A percentile compares a stretch with the other conserved stretches of the same genome.
phyloP scores from a whole-genome alignment of 2,888 invertebrate species.

The Nebria brevicollis region DNA sequence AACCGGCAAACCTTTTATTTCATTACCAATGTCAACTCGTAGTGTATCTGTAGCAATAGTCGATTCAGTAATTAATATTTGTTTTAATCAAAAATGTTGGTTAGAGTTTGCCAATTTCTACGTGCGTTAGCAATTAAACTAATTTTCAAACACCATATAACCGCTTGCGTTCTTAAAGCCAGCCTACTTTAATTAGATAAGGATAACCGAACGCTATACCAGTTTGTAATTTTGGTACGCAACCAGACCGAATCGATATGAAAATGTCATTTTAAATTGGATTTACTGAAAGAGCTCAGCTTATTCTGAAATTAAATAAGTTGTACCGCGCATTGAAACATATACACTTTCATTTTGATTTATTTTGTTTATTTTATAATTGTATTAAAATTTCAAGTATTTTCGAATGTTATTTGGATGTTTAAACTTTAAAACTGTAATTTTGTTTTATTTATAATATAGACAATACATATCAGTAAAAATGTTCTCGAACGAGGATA shows the following conservation, averaged over 20 bases:
- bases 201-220: conserved; percentile 8
- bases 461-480: no score
- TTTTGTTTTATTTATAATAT: background rate
- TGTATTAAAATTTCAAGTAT: background rate
- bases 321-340: background rate
- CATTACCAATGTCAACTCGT: no score
- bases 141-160: background rate
- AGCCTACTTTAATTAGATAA: conserved; percentile 25
- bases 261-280: conserved; percentile 36
- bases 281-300: conserved; percentile 33
- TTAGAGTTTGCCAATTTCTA: background rate
- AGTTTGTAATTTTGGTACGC: conserved; percentile 30
- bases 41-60: no score
- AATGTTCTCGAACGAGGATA: no score
- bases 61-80: no score
- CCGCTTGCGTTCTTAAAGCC: conserved; percentile 22
- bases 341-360: background rate
- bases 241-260: conserved; percentile 17
- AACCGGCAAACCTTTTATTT: no score
- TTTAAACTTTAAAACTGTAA: background rate
- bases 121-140: background rate
- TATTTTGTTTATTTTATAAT: background rate
- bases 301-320: conserved; percentile 32
- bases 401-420: background rate
- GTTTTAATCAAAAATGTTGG: background rate